Evolutionary conservation across 2,113 vertebrate species (phyloP).

Genomic region (Diadophis punctatus): DNA sequence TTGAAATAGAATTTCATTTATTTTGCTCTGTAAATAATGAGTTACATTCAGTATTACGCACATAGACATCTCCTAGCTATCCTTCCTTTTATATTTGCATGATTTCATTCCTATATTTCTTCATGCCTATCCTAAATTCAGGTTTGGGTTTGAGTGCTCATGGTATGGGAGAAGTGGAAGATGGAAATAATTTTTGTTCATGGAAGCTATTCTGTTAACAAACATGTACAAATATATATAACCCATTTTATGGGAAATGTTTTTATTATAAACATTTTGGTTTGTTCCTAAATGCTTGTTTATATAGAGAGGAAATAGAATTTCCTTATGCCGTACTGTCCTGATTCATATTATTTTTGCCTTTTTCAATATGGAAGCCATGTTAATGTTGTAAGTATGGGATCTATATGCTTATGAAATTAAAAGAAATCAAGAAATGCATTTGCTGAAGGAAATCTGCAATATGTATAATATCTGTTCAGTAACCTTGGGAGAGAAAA

Average conservation of each 20-base stretch:
- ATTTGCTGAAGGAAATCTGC: neutral
- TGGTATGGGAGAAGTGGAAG: neutral
- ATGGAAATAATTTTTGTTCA: neutral
- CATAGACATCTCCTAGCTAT: neutral
- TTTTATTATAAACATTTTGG: neutral
- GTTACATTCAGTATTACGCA: neutral
- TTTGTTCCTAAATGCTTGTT: neutral
- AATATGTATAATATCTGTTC: neutral
- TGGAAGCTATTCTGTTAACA: neutral
- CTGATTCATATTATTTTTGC: neutral
- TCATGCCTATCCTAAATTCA: neutral
- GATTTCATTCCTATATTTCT: neutral
- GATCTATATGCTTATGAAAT: neutral
- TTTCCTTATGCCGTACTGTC: neutral
- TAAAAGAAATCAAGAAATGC: neutral
- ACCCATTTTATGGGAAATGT: neutral
- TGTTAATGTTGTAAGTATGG: neutral
- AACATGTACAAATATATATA: neutral
- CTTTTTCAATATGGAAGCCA: neutral
- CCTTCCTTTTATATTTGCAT: neutral
- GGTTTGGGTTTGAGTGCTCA: neutral
- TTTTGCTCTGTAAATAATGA: neutral
- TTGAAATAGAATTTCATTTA: neutral
- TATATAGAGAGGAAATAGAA: neutral
- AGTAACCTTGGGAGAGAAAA: neutral